A percentile compares a stretch with the other conserved stretches of the same genome.
Evolutionary conservation across 2,113 vertebrate genomes (phyloP).

Genomic region (Phycodurus eques): DNA sequence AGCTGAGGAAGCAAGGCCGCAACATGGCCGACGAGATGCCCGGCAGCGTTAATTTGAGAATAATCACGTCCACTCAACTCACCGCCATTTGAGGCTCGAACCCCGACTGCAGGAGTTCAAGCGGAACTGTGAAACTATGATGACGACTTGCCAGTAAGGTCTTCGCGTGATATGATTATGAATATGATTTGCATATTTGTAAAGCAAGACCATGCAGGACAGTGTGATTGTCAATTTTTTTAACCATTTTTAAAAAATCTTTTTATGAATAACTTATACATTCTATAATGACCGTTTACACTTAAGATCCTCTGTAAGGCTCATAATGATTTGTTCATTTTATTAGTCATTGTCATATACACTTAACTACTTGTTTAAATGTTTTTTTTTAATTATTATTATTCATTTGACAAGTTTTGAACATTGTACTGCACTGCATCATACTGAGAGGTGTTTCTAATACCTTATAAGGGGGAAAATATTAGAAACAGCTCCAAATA

Average conservation of each 20-base stretch:
- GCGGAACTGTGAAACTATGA: slow-evolving; percentile 2
- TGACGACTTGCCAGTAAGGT: neutral
- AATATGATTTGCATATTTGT: slow-evolving; percentile 4
- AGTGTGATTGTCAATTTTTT: slow-evolving; percentile 21
- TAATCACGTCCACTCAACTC: slow-evolving; percentile 80
- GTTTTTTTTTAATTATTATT: neutral
- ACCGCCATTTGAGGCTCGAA: slow-evolving; percentile 75
- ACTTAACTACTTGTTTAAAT: neutral
- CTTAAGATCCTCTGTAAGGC: neutral
- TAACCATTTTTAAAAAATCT: neutral
- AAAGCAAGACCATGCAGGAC: neutral
- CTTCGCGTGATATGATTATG: neutral
- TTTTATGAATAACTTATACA: neutral
- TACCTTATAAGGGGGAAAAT: neutral
- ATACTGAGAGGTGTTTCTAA: neutral
- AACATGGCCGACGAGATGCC: slow-evolving; percentile 75
- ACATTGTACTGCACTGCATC: neutral
- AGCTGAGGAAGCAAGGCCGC: slow-evolving; percentile 74
- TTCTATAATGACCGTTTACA: slow-evolving; percentile 1
- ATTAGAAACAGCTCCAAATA: slow-evolving; percentile 1
- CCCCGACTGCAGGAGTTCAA: neutral
- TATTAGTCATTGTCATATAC: neutral
- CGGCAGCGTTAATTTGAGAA: slow-evolving; percentile 78
- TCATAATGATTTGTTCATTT: neutral
- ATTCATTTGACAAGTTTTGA: neutral